Evolutionary conservation across 2,113 vertebrate species (phyloP), one percentile per base, ranked within the genome.

Genomic region (Phaethon lepturus): DNA sequence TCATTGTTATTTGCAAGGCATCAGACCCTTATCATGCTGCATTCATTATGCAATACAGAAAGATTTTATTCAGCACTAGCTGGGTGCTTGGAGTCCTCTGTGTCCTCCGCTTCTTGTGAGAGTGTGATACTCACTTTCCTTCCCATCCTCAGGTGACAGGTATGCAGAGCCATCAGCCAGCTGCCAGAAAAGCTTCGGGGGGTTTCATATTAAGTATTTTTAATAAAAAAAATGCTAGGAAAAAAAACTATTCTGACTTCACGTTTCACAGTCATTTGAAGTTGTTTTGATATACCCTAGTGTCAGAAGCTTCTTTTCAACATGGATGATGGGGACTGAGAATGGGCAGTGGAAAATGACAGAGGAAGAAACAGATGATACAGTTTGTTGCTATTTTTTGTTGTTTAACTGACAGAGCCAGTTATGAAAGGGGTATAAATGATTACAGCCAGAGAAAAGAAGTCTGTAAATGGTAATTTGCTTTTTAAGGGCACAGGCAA

Each of bases 401-500:
- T 47, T 83, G 35, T 58, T 88, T 56, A 86, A 49, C 56, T 82
- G 77, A 35, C 24, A 78, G 62, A 94, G 47, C 4, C 29, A 10
- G 60, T 60, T 63, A 29, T 68, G 83, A 56, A 84, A 92, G 28
- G 60, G 29, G 10, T 68, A 40, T 86, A 72, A 97, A 92, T 92
- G 18, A 84, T 81, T 91, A 60, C 53, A 94, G 40, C 18, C 13
- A 68, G 52, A 75, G 60, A 42, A 91, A 76, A 93, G n/a, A 76
- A 78, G 38, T 60, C 64, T 84, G 40, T 52, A 91, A 86, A 84
- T 75, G 55, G 42, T 86, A 92, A 95, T 95, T 91, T 97, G 35
- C 35, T 88, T 91, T 94, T 88, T 95, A 93, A 91, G 56, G 83
- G 56, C 68, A 78, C 44, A 78, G 95, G 75, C 35, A 87, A 90